Evolutionary conservation across 2,797 vertebrate species (phyloP).

Genomic region (Poecilia velifera): DNA sequence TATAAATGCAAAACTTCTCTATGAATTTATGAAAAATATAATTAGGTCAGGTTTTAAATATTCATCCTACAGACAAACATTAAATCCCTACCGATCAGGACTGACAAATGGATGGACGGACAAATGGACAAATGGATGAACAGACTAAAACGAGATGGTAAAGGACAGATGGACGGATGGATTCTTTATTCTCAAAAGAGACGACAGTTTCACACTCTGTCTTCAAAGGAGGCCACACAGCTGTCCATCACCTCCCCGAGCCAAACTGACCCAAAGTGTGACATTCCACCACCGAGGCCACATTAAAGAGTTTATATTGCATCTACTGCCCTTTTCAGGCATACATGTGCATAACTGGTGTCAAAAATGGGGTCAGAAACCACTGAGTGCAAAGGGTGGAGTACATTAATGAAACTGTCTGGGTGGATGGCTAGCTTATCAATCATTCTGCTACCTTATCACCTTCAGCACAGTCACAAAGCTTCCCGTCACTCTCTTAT

Average conservation of each 20-base stretch:
- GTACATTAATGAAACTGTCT: constrained; percentile 36
- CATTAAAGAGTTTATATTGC: constrained; percentile 7
- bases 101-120: neutral
- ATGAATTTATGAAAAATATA: neutral
- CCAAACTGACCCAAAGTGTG: constrained; percentile 16
- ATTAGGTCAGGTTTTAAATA: neutral
- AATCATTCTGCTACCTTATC: constrained; percentile 67
- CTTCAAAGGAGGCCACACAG: neutral
- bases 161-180: neutral
- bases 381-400: constrained; percentile 23
- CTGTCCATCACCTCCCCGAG: constrained; percentile 41
- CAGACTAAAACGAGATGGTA: neutral
- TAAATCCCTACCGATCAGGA: neutral
- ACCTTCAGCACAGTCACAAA: constrained; percentile 39
- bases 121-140: neutral
- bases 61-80: neutral
- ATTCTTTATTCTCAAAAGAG: neutral
- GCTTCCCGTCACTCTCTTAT: constrained; percentile 66
- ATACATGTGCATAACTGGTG: constrained; percentile 6
- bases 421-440: constrained; percentile 52
- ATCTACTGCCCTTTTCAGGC: neutral
- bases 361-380: constrained; percentile 17
- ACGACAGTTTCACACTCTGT: neutral
- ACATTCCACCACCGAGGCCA: constrained; percentile 24
- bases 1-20: neutral